These are phyloP conservation scores for Ceratosolen solmsi DNA, from an alignment of 1,140 invertebrate genomes.

Conservation along the genomic window DNA sequence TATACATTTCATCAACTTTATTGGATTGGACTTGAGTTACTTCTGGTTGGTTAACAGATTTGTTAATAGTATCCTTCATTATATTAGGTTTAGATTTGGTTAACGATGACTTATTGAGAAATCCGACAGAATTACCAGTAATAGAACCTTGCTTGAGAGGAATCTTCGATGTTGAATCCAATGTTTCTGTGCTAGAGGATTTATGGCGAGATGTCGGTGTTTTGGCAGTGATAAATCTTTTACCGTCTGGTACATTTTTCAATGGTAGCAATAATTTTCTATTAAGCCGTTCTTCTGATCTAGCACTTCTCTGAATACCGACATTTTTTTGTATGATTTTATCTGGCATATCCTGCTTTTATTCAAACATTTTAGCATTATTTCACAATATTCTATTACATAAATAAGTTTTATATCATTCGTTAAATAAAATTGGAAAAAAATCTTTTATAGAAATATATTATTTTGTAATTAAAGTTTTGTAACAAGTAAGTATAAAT, in stretches of 20 bases:
- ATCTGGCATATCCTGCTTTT: not conserved
- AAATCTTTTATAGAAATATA: no score
- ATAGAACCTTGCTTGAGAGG: slow-evolving; percentile 54
- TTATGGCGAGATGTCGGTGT: slow-evolving; percentile 30
- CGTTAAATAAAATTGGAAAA: no score
- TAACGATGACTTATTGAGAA: slow-evolving; percentile 9
- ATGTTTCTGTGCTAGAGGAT: slow-evolving; percentile 50
- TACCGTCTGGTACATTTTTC: not conserved
- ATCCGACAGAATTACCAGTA: not conserved
- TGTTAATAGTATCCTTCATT: not conserved
- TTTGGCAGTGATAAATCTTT: slow-evolving; percentile 45
- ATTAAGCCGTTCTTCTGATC: not conserved
- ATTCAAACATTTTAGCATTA: no score
- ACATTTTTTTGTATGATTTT: not conserved
- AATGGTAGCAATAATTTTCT: slow-evolving; percentile 32
- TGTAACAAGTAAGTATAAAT: no score
- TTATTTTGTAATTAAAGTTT: no score
- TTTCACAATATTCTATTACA: no score
- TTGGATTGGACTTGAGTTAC: not conserved
- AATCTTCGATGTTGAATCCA: slow-evolving; percentile 65
- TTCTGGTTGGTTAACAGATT: not conserved
- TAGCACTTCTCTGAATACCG: slow-evolving; percentile 1
- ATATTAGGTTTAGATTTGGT: not conserved
- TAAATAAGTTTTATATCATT: no score
- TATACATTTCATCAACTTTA: not conserved